Evolutionary conservation across 64 coral and sea anemone species (phyloP).

Genomic region (Catalaphyllia jardinei): DNA sequence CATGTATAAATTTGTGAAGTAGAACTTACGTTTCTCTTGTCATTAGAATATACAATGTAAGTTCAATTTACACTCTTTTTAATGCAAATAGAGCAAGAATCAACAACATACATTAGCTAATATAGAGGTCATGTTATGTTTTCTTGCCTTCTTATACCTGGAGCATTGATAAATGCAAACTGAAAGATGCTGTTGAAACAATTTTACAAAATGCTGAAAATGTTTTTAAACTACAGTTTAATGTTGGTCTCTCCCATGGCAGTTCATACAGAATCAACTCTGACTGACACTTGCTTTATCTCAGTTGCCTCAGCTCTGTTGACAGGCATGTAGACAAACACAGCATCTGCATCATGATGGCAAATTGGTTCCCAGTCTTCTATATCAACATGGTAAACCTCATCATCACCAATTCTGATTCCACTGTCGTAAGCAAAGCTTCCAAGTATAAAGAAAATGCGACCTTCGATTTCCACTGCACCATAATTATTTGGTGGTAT

Average conservation of each 20-base stretch:
- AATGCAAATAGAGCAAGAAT: too few species aligned
- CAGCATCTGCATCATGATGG: slow-evolving; percentile 5
- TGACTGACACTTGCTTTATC: neutral
- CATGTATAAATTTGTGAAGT: too few species aligned
- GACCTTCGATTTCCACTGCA: slow-evolving; percentile 14
- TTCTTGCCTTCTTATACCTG: too few species aligned
- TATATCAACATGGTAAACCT: slow-evolving; percentile 33
- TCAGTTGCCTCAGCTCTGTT: neutral
- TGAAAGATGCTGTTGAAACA: too few species aligned
- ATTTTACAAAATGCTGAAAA: too few species aligned
- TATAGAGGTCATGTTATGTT: too few species aligned
- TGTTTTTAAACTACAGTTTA: neutral
- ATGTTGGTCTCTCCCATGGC: neutral
- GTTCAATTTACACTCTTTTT: too few species aligned
- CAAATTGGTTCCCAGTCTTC: slow-evolving; percentile 22
- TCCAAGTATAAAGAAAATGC: slow-evolving; percentile 29
- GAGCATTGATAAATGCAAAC: too few species aligned
- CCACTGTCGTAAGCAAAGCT: slow-evolving; percentile 26
- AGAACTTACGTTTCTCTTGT: too few species aligned
- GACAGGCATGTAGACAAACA: slow-evolving; percentile 33
- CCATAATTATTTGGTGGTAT: slow-evolving; percentile 35
- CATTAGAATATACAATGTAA: too few species aligned
- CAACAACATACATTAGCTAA: too few species aligned
- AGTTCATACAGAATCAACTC: neutral
- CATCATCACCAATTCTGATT: slow-evolving; percentile 6